Evolutionary conservation across 2,888 invertebrate genomes (phyloP), one percentile per base, ranked within the genome.

Genomic region (Gymnocheta viridis): DNA sequence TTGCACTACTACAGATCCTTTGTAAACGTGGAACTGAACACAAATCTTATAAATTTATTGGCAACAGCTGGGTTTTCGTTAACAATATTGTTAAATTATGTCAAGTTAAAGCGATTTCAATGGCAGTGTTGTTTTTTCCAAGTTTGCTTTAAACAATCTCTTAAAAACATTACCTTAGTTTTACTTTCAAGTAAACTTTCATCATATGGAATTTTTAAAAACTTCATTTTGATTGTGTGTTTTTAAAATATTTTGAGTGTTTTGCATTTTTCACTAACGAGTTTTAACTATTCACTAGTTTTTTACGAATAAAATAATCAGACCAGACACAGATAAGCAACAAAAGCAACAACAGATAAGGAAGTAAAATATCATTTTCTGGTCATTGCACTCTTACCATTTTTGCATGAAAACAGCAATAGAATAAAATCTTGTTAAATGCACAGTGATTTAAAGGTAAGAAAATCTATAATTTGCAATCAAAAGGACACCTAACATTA

Each of bases 351-450:
- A 80, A 76, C 47, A 77, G 51, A 58, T 79, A 72, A 77, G 60
- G 70, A 72, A 81, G 62, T 62, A 60, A 84, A 77, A 81, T 73
- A 81, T 78, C 73, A 24, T 49, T 77, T 84, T 80, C 81, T 81
- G 84, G 84, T 81, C 84, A 84, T 84, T 84, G 84, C 81, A 69
- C 84, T 78, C 73, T 38, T 10, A 4, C 35, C 35, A 27, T 27
- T 47, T 32, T 41, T 41, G 12, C 38, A 19, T 47, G 19, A 4
- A 38, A 49, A 24, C 7, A 54, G 12, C 19, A 56, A 56, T 58
- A 72, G 12, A 58, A 69, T 41, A 58, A 49, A 4, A n/a, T 47
- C 12, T 66, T 49, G 3, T 19, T 32, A 32, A 44, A n/a, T 51
- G 58, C 29, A 82, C 74, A 74, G 56, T 82, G 74, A 24, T 14